Percentiles rank a stretch among this genome's conserved stretches.
These are phyloP conservation scores for Phenganax subtilis DNA, from an alignment of 92 coral and sea anemone genomes.

Conservation along the genomic window DNA sequence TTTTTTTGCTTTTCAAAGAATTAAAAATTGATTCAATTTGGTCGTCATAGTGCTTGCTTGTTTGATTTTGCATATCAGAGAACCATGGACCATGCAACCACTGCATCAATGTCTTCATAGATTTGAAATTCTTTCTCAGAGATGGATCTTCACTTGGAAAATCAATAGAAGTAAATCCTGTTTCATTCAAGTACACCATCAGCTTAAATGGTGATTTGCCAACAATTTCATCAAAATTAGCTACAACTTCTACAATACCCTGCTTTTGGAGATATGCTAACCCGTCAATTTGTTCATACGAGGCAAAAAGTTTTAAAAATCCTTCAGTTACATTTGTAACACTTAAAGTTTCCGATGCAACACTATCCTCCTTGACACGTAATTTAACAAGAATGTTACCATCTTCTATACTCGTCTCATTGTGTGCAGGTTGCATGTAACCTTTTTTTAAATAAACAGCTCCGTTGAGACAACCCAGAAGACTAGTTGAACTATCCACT, in stretches of 20 bases:
- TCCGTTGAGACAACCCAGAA: not conserved
- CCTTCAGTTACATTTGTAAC: not conserved
- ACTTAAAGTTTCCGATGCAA: not conserved
- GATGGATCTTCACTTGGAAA: slow-evolving; percentile 63
- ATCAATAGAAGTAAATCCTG: slow-evolving; percentile 55
- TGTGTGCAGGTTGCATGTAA: not conserved
- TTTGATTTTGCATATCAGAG: not conserved
- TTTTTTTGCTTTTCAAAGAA: slow-evolving; percentile 60
- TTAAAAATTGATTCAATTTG: slow-evolving; percentile 56
- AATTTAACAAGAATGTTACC: slow-evolving; percentile 1
- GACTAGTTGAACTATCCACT: not conserved
- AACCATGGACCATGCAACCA: slow-evolving; percentile 52
- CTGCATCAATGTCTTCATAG: slow-evolving; percentile 60
- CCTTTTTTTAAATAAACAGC: not conserved
- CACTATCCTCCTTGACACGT: not conserved
- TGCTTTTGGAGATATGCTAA: slow-evolving; percentile 59
- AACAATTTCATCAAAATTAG: not conserved
- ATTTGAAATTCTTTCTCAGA: slow-evolving; percentile 55
- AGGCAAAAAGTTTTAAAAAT: slow-evolving; percentile 9
- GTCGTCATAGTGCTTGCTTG: slow-evolving; percentile 21
- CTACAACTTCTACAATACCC: slow-evolving; percentile 56
- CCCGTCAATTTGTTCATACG: slow-evolving; percentile 54
- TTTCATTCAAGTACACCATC: slow-evolving; percentile 60
- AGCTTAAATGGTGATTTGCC: slow-evolving; percentile 40
- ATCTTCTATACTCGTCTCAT: not conserved